phyloP scores from a whole-genome alignment of 2,797 vertebrate genomes.

The Eleutherodactylus coqui region DNA sequence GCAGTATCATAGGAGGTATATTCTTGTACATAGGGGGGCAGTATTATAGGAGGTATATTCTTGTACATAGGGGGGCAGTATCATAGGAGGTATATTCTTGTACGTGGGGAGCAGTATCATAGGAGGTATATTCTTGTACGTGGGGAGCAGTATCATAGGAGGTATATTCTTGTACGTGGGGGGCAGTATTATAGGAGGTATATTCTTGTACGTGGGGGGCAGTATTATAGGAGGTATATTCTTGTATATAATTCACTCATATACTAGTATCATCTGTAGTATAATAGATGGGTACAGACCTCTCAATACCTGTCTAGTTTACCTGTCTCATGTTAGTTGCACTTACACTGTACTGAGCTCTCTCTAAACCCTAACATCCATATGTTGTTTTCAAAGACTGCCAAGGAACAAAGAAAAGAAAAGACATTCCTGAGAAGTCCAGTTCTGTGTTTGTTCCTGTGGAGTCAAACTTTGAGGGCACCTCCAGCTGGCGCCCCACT shows the following conservation, averaged over 20 bases:
- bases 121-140: not conserved
- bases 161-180: not conserved
- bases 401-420: not conserved
- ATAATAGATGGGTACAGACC: too few relatives aligned
- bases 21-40: not conserved
- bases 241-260: too few relatives aligned
- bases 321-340: not conserved
- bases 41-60: conserved; percentile 12
- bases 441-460: not conserved
- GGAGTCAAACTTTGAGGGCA: too few relatives aligned
- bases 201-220: not conserved
- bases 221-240: not conserved
- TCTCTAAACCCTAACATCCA: not conserved
- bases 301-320: too few relatives aligned
- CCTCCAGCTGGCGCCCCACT: not conserved
- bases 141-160: not conserved
- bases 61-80: conserved; percentile 2
- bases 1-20: conserved; percentile 10
- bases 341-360: not conserved
- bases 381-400: not conserved
- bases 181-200: not conserved
- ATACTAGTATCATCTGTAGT: too few relatives aligned
- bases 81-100: conserved; percentile 1
- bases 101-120: not conserved
- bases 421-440: not conserved